phyloP scores from a whole-genome alignment of 2,113 vertebrate genomes.

The Ceyx melanurus region DNA sequence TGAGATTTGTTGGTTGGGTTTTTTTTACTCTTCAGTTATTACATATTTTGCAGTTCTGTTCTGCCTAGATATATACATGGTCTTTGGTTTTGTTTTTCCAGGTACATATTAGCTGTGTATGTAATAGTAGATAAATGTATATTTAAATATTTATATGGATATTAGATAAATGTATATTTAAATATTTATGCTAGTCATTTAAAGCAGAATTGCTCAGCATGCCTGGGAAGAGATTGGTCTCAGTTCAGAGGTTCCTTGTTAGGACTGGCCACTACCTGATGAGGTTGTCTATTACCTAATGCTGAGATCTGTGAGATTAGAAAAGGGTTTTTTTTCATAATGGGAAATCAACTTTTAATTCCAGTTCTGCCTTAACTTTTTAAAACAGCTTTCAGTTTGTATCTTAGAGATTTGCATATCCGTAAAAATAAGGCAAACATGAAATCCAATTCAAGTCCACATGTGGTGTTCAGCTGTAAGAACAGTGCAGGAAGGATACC shows the following conservation, averaged over 20 bases:
- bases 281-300: not conserved
- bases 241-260: not conserved
- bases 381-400: not conserved
- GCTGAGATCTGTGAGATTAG: not conserved
- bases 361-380: not conserved
- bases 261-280: not conserved
- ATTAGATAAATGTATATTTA: not conserved
- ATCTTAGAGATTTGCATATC: not conserved
- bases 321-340: not conserved
- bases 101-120: not conserved
- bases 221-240: not conserved
- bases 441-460: not conserved
- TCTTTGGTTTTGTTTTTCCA: not conserved
- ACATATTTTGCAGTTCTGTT: not conserved
- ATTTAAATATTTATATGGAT: not conserved
- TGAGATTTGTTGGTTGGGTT: not conserved
- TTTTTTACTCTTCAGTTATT: not conserved
- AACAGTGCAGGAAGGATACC: rapidly evolving
- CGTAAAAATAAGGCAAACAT: not conserved
- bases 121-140: not conserved
- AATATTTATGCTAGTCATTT: not conserved
- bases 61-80: not conserved
- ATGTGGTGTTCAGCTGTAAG: not conserved
- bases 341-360: not conserved
- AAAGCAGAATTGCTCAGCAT: not conserved